These are phyloP conservation scores for Cephus sareptanus DNA, from an alignment of 2,888 invertebrate species.

Conservation along the genomic window DNA sequence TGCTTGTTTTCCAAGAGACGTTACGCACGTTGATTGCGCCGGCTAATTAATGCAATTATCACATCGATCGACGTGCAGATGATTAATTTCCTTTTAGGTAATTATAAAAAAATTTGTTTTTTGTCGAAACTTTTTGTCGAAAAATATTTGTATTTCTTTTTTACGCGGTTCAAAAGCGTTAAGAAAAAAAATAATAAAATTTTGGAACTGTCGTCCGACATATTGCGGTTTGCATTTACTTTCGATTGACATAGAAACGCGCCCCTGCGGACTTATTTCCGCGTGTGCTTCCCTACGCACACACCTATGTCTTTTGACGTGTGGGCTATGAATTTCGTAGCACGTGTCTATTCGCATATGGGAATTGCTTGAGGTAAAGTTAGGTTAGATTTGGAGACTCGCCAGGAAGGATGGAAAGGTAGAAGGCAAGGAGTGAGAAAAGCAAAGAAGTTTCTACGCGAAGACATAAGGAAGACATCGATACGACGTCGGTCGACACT, in stretches of 20 bases:
- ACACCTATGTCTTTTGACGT: neutral
- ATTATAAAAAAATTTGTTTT: no score
- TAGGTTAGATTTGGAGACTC: neutral
- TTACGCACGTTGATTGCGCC: no score
- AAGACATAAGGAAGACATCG: neutral
- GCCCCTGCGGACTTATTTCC: no score
- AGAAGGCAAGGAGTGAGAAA: no score
- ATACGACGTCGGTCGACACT: neutral
- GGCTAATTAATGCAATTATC: no score
- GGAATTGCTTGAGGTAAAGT: neutral
- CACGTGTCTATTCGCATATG: neutral
- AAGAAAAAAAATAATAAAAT: neutral
- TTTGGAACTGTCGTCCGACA: neutral
- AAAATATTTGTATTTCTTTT: no score
- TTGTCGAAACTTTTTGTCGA: no score
- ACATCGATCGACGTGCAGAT: no score
- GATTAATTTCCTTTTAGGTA: no score
- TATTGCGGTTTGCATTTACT: neutral
- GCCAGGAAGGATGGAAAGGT: neutral
- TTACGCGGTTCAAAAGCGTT: no score
- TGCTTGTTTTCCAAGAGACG: no score
- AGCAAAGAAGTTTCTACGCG: neutral
- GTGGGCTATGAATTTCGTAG: neutral
- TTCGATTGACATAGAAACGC: neutral
- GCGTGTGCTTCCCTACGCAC: neutral